phyloP scores from a whole-genome alignment of 2,888 invertebrate species.

The Euzophera pinguis region DNA sequence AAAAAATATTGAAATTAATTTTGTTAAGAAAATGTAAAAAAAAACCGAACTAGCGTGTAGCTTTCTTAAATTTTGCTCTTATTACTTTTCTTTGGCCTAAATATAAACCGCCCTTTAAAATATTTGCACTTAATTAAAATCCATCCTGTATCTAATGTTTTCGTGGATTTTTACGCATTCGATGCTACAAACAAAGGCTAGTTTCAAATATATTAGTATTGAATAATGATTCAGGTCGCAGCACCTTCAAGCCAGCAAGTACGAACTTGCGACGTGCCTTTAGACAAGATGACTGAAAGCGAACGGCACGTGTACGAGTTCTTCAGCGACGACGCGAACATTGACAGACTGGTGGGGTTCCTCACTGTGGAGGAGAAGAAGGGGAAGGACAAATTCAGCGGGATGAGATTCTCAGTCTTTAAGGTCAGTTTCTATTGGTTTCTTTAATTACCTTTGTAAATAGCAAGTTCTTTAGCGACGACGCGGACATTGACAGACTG shows the following conservation, averaged over 20 bases:
- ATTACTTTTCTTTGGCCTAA: too few relatives aligned
- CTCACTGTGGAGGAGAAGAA: conserved; percentile 92
- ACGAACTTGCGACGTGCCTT: conserved; percentile 63
- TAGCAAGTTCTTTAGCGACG: conserved; percentile 83
- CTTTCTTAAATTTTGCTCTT: too few relatives aligned
- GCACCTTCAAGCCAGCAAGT: conserved; percentile 84
- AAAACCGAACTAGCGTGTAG: too few relatives aligned
- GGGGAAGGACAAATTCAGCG: conserved; percentile 89
- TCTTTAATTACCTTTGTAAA: too few relatives aligned
- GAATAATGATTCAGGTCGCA: conserved; percentile 72
- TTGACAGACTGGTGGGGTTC: conserved; percentile 85
- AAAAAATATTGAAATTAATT: too few relatives aligned
- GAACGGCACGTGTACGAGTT: conserved; percentile 84
- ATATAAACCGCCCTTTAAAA: too few relatives aligned
- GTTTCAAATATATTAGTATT: not conserved
- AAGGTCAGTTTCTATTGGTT: conserved; percentile 73
- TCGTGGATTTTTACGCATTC: too few relatives aligned
- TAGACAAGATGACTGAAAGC: conserved; percentile 80
- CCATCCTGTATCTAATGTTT: too few relatives aligned
- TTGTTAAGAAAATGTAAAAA: too few relatives aligned
- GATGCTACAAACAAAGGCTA: too few relatives aligned
- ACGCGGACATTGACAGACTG: conserved; percentile 84
- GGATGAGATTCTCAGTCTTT: conserved; percentile 84
- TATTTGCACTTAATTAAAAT: too few relatives aligned
- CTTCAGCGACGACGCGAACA: conserved; percentile 82